Conservation (phyloP, 2,113 vertebrate genomes). For the Phasianus colchicus region DNA sequence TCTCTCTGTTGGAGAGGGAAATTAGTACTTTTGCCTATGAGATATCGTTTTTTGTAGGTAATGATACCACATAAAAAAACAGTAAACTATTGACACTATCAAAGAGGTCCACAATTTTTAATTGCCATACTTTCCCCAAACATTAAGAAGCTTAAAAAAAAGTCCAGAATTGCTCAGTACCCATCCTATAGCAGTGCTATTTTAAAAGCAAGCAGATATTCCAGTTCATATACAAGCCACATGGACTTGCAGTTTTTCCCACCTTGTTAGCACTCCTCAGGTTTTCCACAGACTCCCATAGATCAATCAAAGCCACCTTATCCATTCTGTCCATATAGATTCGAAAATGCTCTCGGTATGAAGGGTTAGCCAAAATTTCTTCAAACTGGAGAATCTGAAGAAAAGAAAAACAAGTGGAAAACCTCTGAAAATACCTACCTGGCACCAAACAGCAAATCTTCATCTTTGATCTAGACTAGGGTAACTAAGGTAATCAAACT, state of each 20-base stretch:
- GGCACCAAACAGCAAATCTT: background rate
- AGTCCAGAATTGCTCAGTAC: background rate
- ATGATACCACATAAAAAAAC: background rate
- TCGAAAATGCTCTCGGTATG: constrained; percentile 90
- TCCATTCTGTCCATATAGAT: constrained; percentile 95
- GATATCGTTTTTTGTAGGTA: too few relatives aligned
- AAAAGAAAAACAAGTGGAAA: background rate
- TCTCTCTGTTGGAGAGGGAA: too few relatives aligned
- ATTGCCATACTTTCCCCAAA: too few relatives aligned
- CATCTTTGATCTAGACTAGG: background rate
- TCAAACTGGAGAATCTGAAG: constrained; percentile 95
- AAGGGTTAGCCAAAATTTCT: constrained; percentile 90
- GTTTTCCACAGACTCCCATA: constrained; percentile 96
- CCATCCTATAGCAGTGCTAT: background rate
- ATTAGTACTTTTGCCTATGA: too few relatives aligned
- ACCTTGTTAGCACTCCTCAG: constrained; percentile 96
- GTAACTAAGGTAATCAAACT: background rate
- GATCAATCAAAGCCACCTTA: constrained; percentile 88
- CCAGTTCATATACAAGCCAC: background rate
- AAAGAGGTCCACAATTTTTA: too few relatives aligned
- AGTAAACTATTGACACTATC: too few relatives aligned
- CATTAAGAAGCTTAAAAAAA: too few relatives aligned
- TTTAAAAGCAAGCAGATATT: background rate
- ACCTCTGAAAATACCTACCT: background rate
- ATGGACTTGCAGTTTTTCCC: background rate